phyloP scores from a whole-genome alignment of 2,113 vertebrate genomes.

The Steatornis caripensis region DNA sequence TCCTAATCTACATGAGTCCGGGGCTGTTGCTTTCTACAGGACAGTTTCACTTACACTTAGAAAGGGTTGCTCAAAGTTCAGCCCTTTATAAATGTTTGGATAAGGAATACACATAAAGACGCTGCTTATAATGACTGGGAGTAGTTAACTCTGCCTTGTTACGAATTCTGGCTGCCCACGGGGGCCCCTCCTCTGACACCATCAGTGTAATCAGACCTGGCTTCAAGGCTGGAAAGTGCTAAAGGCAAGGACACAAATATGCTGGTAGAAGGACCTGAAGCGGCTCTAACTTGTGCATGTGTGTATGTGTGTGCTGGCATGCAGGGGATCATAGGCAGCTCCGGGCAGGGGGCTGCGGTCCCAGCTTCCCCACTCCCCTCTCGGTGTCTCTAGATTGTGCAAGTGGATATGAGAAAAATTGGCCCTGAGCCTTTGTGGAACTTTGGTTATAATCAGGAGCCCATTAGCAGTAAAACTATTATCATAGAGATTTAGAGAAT shows the following conservation, averaged over 20 bases:
- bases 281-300: fast-evolving
- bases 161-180: fast-evolving
- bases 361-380: not conserved
- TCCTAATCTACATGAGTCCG: not conserved
- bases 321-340: not conserved
- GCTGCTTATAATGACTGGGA: not conserved
- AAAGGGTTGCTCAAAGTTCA: not conserved
- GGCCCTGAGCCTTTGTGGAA: not conserved
- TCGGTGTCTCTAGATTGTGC: not conserved
- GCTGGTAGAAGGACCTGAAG: not conserved
- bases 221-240: not conserved
- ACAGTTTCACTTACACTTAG: not conserved
- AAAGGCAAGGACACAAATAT: not conserved
- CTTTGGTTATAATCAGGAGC: constrained; percentile 17
- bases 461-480: constrained; percentile 52
- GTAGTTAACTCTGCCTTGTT: not conserved
- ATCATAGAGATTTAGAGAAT: constrained; percentile 25
- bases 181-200: not conserved
- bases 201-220: not conserved
- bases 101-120: not conserved
- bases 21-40: not conserved
- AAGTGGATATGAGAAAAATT: not conserved
- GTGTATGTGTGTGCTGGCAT: fast-evolving
- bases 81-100: not conserved
- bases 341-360: fast-evolving